Evolutionary conservation across 2,113 vertebrate genomes (phyloP).

Genomic region (Nymphicus hollandicus): DNA sequence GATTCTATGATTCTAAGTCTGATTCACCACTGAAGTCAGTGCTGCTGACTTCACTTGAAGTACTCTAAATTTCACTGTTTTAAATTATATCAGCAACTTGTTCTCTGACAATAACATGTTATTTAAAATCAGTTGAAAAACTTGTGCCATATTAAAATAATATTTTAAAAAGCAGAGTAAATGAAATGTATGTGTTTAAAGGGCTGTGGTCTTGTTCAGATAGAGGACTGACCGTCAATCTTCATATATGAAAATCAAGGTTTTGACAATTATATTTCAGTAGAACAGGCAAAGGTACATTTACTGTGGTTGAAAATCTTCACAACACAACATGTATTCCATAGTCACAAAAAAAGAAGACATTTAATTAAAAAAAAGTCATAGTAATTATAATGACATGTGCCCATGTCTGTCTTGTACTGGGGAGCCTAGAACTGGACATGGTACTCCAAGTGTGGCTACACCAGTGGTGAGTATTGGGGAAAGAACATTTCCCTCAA

Average conservation of each 20-base stretch:
- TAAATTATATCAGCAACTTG: neutral
- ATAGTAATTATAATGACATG: neutral
- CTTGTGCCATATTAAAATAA: neutral
- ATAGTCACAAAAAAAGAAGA: neutral
- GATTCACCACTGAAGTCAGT: neutral
- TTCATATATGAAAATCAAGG: neutral
- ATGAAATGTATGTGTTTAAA: neutral
- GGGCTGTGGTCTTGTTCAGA: neutral
- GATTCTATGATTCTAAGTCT: too few species aligned
- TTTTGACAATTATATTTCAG: neutral
- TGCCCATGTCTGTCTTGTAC: neutral
- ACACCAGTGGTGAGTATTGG: too few species aligned
- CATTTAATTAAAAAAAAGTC: neutral
- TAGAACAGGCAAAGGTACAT: neutral
- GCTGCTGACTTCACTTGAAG: neutral
- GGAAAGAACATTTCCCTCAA: too few species aligned
- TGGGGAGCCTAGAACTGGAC: neutral
- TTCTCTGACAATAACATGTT: neutral
- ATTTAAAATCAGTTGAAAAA: neutral
- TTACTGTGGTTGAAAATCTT: neutral
- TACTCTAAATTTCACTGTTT: neutral
- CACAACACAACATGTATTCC: neutral
- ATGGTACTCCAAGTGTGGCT: too few species aligned
- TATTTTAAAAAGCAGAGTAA: neutral
- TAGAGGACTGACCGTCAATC: neutral